Conservation (phyloP, 1,140 invertebrate species). For the Brachionus plicatilis region DNA sequence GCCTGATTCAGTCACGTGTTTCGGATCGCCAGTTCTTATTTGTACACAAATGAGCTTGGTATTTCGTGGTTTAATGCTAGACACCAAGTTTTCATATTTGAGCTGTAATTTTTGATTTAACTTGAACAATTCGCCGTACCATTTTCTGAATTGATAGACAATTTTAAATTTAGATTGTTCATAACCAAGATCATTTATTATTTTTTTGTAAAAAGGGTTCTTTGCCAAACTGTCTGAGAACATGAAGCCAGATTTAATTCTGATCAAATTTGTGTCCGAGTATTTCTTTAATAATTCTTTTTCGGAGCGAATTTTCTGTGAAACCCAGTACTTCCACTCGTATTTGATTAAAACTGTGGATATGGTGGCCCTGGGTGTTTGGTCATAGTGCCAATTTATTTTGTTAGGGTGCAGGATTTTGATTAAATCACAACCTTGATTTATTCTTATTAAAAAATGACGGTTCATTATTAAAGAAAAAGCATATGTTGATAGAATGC, state of each 20-base stretch:
- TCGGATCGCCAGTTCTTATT: neutral
- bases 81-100: neutral
- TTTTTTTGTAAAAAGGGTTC: neutral
- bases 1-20: neutral
- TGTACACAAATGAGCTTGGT: slow-evolving; percentile 5
- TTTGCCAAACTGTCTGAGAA: neutral
- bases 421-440: neutral
- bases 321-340: neutral
- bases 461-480: slow-evolving; percentile 26
- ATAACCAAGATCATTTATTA: neutral
- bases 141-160: neutral
- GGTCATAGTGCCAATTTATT: neutral
- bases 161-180: slow-evolving; percentile 12
- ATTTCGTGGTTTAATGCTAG: neutral
- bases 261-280: neutral
- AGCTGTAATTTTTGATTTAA: neutral
- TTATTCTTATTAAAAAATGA: neutral
- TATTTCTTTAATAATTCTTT: neutral
- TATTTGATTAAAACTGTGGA: neutral
- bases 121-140: neutral
- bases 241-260: slow-evolving; percentile 4
- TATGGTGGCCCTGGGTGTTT: neutral
- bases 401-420: neutral
- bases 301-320: neutral
- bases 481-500: slow-evolving; percentile 26